These are phyloP conservation scores for Montipora capricornis DNA, from an alignment of 64 coral and sea anemone genomes.

Conservation along the genomic window DNA sequence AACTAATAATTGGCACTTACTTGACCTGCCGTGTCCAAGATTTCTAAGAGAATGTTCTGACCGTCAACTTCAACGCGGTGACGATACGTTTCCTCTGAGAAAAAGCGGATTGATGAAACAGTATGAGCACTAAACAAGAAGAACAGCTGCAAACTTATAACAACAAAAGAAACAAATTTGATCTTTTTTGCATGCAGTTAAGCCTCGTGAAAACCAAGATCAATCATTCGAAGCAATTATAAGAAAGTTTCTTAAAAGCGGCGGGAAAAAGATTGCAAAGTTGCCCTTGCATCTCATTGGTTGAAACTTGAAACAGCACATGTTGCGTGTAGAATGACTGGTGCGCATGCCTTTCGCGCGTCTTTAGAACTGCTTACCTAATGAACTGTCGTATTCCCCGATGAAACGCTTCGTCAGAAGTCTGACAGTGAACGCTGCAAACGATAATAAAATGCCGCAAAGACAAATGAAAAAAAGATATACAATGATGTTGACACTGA, in stretches of 20 bases:
- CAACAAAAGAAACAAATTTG: no score
- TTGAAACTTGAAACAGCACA: no score
- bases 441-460: not conserved
- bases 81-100: constrained; percentile 77
- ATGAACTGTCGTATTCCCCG: constrained; percentile 79
- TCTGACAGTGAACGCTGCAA: constrained; percentile 42
- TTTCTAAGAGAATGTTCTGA: constrained; percentile 68
- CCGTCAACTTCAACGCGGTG: constrained; percentile 73
- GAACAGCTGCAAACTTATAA: not conserved
- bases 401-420: constrained; percentile 60
- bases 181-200: no score
- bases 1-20: not conserved
- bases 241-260: no score
- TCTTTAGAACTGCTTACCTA: constrained; percentile 39
- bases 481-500: no score
- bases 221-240: no score
- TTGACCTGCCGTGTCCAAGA: constrained; percentile 59
- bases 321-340: no score
- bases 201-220: no score
- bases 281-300: no score
- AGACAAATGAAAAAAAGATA: not conserved
- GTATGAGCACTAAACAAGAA: not conserved
- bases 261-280: no score
- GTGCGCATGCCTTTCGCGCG: not conserved
- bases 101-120: not conserved